Base-by-base conservation (phyloP, 2,113 vertebrate genomes). In the Ciconia maguari region DNA sequence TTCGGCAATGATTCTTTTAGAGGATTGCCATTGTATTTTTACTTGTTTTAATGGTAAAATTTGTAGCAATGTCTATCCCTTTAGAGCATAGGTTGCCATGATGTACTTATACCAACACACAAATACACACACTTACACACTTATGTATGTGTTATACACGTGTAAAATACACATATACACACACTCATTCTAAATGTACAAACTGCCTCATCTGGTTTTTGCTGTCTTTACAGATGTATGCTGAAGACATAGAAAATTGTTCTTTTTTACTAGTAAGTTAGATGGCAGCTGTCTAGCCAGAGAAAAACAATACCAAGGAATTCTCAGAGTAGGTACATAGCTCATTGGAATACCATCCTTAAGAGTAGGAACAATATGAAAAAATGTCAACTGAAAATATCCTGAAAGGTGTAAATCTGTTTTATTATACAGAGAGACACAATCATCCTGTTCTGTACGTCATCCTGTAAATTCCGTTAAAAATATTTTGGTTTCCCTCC, bases 81-180 rank as follows among this genome's bases (percentile, higher is more conserved):
- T 68, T 13, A 65, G 51, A 64, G 13, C 14, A 3, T 12, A 7
- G 21, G 19, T 32, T 54, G 78, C 60, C 46, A 10, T 21, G 42
- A 20, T 18, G 58, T 54, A 38, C 20, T 38, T 29, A 4, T 1
- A 36, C 24, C n/a, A 64, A 36, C 44, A 49, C n/a, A 48, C 17
- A 34, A 24, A 49, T 10, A 41, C 32, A 62, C 12, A 20, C 10
- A 16, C 68, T 36, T 10, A 42, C 54, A 32, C 52, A 22, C 20
- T 5, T 20, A 5, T 7, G 9, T 36, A 11, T 8, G 10, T 38
- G 54, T 29, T n/a, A 27, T 9, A 54, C 24, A 27, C 2, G 0
- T 61, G 7, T 26, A 7, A 81, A 65, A 82, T 14, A 27, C 46
- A 83, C n/a, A 30, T 3, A 16, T 27, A 27, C 76, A 36, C 17